Evolutionary conservation across 2,888 invertebrate genomes (phyloP).

Genomic region (Nomada lathburiana): DNA sequence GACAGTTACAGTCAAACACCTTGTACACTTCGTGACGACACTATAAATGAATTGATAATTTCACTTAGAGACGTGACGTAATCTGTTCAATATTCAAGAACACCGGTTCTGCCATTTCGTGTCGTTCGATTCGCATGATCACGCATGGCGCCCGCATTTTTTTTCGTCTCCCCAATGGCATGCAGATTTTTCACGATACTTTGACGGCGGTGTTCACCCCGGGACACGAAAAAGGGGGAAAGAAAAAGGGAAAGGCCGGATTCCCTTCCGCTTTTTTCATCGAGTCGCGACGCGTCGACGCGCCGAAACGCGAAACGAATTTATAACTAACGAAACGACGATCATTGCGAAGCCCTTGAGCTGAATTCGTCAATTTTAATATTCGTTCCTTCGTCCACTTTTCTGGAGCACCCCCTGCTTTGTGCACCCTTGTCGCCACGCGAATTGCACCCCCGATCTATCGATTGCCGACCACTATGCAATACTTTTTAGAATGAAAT

Average conservation of each 20-base stretch:
- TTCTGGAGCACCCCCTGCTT: constrained; percentile 21
- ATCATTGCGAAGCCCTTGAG: constrained; percentile 37
- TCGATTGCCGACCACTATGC: constrained; percentile 8
- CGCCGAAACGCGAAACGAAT: constrained; percentile 81
- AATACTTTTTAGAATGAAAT: constrained; percentile 40
- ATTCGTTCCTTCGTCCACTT: constrained; percentile 42
- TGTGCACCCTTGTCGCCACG: constrained; percentile 12
- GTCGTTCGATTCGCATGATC: constrained; percentile 47
- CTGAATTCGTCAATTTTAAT: constrained; percentile 62
- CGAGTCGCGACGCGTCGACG: constrained; percentile 30
- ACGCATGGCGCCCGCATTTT: constrained; percentile 64
- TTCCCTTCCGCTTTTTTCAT: constrained; percentile 4
- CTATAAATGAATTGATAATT: no score
- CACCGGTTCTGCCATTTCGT: constrained; percentile 52
- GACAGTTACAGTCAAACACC: no score
- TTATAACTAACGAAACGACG: constrained; percentile 62
- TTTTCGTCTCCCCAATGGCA: constrained; percentile 60
- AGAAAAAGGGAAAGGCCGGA: neutral
- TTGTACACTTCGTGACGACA: no score
- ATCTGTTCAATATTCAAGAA: constrained; percentile 30
- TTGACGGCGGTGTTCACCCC: constrained; percentile 38
- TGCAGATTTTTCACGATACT: constrained; percentile 80
- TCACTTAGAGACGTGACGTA: neutral
- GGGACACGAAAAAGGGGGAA: constrained; percentile 8
- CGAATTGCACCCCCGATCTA: constrained; percentile 21